Conservation (phyloP, 2,113 vertebrate genomes). For the Saiga tatarica region DNA sequence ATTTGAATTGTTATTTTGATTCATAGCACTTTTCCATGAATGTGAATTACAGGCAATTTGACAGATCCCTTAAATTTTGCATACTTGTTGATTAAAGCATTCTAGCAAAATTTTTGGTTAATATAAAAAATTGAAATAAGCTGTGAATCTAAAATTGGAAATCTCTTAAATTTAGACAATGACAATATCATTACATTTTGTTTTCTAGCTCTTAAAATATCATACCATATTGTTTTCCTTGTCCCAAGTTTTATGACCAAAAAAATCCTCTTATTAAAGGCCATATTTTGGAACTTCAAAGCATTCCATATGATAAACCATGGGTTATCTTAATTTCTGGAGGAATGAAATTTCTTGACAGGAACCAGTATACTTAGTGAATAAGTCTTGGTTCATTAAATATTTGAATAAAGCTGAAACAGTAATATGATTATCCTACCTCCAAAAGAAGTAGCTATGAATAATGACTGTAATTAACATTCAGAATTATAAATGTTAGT, state of each 20-base stretch:
- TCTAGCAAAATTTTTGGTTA: neutral
- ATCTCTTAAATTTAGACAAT: neutral
- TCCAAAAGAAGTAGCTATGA: constrained; percentile 71
- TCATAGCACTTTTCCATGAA: neutral
- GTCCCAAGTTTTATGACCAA: neutral
- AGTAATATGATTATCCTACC: constrained; percentile 58
- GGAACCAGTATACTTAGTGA: constrained; percentile 65
- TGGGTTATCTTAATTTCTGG: constrained; percentile 61
- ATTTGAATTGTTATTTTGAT: neutral
- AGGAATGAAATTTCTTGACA: constrained; percentile 72
- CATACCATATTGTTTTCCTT: neutral
- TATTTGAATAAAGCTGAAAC: constrained; percentile 72
- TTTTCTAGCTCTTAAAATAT: neutral
- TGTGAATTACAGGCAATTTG: neutral
- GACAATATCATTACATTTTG: neutral
- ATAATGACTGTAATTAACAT: constrained; percentile 72
- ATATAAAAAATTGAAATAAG: neutral
- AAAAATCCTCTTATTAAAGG: constrained; percentile 44
- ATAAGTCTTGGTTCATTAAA: constrained; percentile 64
- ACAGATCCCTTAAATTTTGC: neutral
- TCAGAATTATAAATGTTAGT: constrained; percentile 47
- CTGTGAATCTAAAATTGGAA: neutral
- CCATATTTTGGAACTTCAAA: constrained; percentile 61
- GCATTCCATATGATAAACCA: constrained; percentile 5
- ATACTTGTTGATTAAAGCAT: neutral